phyloP scores from a whole-genome alignment of 2,888 invertebrate genomes.

The Cataglyphis cursor region DNA sequence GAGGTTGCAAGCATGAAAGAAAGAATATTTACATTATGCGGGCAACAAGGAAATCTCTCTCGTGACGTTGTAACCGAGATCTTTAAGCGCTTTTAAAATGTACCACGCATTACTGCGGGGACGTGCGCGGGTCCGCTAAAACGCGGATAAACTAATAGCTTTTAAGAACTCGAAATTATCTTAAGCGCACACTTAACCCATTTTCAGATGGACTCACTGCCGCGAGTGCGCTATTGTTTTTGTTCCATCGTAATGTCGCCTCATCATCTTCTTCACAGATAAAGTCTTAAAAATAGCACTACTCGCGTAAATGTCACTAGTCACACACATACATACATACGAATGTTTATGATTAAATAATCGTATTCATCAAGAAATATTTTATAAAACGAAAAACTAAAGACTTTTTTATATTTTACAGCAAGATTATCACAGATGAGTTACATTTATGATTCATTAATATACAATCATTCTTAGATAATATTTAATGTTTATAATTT shows the following conservation, averaged over 20 bases:
- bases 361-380: not conserved
- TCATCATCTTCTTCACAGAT: constrained; percentile 45
- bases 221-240: constrained; percentile 78
- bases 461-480: not conserved
- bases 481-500: constrained; percentile 11
- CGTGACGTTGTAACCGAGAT: constrained; percentile 22
- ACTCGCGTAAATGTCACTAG: not conserved
- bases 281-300: not conserved
- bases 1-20: constrained; percentile 12
- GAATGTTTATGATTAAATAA: not conserved
- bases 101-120: constrained; percentile 48
- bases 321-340: too few species aligned
- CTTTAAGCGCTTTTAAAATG: constrained; percentile 49
- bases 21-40: constrained; percentile 37
- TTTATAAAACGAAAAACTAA: too few species aligned
- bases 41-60: constrained; percentile 25
- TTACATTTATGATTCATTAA: not conserved
- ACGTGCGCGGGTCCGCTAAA: constrained; percentile 25
- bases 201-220: constrained; percentile 81
- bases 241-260: constrained; percentile 74
- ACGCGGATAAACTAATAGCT: constrained; percentile 77
- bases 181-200: constrained; percentile 81
- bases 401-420: not conserved
- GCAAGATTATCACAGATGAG: not conserved
- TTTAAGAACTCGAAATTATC: constrained; percentile 81